Base-by-base conservation (phyloP, 1,140 invertebrate genomes). In the Temnothorax nylanderi region DNA sequence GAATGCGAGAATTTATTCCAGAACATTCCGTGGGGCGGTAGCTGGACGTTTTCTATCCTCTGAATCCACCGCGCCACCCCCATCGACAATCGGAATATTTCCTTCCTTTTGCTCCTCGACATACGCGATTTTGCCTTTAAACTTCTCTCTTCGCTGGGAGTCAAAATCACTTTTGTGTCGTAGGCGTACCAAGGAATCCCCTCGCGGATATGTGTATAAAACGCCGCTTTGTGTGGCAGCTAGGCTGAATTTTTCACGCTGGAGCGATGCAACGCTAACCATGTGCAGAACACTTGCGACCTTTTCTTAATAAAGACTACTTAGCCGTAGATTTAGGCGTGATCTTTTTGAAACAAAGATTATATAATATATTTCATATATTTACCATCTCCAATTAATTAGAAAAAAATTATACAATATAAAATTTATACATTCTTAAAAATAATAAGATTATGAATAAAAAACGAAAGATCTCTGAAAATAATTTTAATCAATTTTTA, bases 1-100 rank as follows among this genome's bases (percentile, higher is more conserved):
- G 89, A 90, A 91, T 90, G 87, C 78, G 87, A 91, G 87, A 90
- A 91, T 91, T 91, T 91, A 91, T 90, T 91, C 89, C 89, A 60
- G 74, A 62, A 90, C 87, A 89, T 90, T 89, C 87, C 71, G 69
- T 85, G 58, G 74, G 47, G 51, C 76, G 75, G 26, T 80, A 85
- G 88, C 72, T 26, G 86, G 74, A 87, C 82, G 51, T 89, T 90
- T 87, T 87, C 80, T 34, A 44, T 51, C 49, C 82, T 49, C 41
- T 54, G 58, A 58, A 51, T 44, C 21, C 16, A 81, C 51, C 78
- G 11, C 49, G 16, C 51, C 11, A 47, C 69, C 41, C 10, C 41
- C 41, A 74, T 74, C 69, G 80, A 58, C 60, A 18, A 86, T 71
- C 72, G 34, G 77, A 72, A 88, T 88, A 80, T 86, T 89, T 75